A percentile compares a stretch with the other conserved stretches of the same genome.
Evolutionary conservation across 2,113 vertebrate genomes (phyloP).

Genomic region (Piprites chloris): DNA sequence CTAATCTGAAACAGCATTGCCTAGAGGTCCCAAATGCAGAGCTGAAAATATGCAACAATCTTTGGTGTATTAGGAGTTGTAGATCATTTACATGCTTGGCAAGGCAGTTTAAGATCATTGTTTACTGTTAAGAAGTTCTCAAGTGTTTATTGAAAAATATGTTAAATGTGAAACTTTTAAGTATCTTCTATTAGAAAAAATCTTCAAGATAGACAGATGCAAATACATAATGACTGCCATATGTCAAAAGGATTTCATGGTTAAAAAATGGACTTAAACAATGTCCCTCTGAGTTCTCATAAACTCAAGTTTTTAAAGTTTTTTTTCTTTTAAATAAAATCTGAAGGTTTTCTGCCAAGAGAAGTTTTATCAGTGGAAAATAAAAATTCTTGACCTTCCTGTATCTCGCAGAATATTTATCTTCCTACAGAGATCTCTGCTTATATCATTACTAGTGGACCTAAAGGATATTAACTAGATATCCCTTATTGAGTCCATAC

Average conservation of each 20-base stretch:
- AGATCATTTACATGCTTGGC: conserved; percentile 57
- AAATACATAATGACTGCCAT: conserved; percentile 76
- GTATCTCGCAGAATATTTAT: conserved; percentile 56
- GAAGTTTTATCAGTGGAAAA: conserved; percentile 68
- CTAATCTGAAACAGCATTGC: conserved; percentile 70
- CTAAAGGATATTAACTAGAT: conserved; percentile 29
- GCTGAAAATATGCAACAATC: conserved; percentile 51
- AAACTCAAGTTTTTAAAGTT: conserved; percentile 50
- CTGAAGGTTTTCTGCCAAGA: conserved; percentile 41
- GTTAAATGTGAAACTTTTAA: conserved; percentile 47
- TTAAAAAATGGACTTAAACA: conserved; percentile 61
- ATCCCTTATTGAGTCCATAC: neutral
- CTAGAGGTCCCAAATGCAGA: conserved; percentile 55
- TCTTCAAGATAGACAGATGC: conserved; percentile 69
- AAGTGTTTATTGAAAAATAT: conserved; percentile 73
- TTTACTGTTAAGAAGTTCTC: conserved; percentile 62
- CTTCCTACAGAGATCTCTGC: conserved; percentile 43
- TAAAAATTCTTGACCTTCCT: conserved; percentile 53
- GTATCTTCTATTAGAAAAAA: conserved; percentile 62
- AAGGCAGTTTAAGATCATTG: conserved; percentile 57
- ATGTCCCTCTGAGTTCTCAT: conserved; percentile 65
- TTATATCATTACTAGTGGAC: conserved; percentile 7
- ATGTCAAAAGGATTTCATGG: conserved; percentile 69
- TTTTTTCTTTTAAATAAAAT: conserved; percentile 61
- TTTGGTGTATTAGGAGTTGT: conserved; percentile 23